phyloP scores from a whole-genome alignment of 2,888 invertebrate genomes.

The Drosophila anceps region DNA sequence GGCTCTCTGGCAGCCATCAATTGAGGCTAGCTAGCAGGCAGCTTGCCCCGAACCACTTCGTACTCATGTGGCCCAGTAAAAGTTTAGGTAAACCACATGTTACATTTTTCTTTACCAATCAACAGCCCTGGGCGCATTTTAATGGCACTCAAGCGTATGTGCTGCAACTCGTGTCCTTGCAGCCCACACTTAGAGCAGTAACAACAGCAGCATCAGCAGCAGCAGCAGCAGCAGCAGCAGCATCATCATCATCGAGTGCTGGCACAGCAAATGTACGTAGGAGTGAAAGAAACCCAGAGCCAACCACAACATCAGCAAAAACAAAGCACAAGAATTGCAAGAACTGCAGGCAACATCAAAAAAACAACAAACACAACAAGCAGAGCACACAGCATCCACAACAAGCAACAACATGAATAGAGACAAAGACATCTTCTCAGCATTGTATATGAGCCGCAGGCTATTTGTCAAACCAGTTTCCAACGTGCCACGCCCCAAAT shows the following conservation, averaged over 20 bases:
- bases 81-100: constrained; percentile 75
- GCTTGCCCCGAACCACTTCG: not conserved
- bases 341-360: constrained; percentile 50
- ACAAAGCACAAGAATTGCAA: constrained; percentile 39
- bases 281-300: constrained; percentile 31
- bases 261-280: constrained; percentile 42
- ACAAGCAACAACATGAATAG: constrained; percentile 63
- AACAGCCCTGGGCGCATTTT: constrained; percentile 76
- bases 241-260: constrained; percentile 7
- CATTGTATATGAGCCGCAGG: constrained; percentile 73
- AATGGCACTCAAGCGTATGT: constrained; percentile 70
- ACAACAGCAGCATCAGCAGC: not conserved
- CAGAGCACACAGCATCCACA: constrained; percentile 19
- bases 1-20: constrained; percentile 40
- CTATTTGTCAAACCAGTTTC: constrained; percentile 77
- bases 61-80: constrained; percentile 45
- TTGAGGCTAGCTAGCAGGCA: constrained; percentile 22
- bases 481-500: constrained; percentile 41
- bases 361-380: constrained; percentile 10
- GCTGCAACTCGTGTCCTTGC: constrained; percentile 69
- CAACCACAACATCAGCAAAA: constrained; percentile 63
- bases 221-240: constrained; percentile 3
- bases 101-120: constrained; percentile 76
- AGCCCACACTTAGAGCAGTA: constrained; percentile 17
- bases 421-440: constrained; percentile 77